phyloP scores from a whole-genome alignment of 2,113 vertebrate genomes.

The Trematocara zebra region DNA sequence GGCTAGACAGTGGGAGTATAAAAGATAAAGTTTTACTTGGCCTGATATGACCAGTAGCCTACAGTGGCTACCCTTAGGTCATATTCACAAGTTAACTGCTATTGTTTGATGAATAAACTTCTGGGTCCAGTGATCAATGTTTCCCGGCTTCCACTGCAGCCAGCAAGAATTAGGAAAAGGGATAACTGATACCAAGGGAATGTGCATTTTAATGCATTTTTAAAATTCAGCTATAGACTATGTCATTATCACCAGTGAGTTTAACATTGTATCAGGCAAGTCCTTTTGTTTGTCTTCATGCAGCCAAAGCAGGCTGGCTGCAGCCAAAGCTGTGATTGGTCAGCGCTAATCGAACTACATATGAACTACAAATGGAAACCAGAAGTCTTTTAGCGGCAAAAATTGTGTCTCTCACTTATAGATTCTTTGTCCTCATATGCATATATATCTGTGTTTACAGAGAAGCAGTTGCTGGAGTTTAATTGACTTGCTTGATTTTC shows the following conservation, averaged over 20 bases:
- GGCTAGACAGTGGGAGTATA: not conserved
- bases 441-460: not conserved
- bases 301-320: not conserved
- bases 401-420: not conserved
- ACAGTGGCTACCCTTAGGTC: not conserved
- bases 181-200: not conserved
- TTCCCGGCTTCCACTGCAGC: not conserved
- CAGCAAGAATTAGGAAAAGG: not conserved
- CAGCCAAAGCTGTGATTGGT: not conserved
- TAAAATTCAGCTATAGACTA: not conserved
- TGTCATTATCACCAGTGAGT: not conserved
- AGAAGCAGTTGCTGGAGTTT: not conserved
- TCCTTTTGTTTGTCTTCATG: not conserved
- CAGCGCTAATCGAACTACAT: not conserved
- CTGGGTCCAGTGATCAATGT: not conserved
- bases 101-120: not conserved
- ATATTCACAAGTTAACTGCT: not conserved
- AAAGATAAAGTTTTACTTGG: not conserved
- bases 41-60: not conserved
- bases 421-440: not conserved
- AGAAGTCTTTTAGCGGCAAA: not conserved
- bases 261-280: not conserved
- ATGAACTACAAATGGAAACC: not conserved
- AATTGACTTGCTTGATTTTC: not conserved
- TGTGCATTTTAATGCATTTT: not conserved